Base-by-base conservation (phyloP, 1,140 invertebrate genomes). In the Bacillus rossius region DNA sequence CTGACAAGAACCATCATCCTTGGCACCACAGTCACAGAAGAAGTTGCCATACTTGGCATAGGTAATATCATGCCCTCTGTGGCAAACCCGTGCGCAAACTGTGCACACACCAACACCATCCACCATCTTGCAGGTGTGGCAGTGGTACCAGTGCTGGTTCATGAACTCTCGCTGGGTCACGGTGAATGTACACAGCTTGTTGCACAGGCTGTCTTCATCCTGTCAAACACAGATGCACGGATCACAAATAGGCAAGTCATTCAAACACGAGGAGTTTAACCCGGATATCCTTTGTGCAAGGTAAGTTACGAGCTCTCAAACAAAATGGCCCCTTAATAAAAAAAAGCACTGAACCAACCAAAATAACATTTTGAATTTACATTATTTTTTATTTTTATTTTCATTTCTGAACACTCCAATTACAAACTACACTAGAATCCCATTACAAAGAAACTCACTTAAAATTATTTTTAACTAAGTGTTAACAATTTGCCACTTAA, bases 1-100 rank as follows among this genome's bases (percentile, higher is more conserved):
- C 71, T 81, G 72, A 65, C 80, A 83, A 10, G 83, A 84, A 1
- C 85, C 84, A 70, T 96, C 94, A 61, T 95, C 92, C 73, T 96
- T 96, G 7, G 94, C 95, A 3, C 96, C 96, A 75, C 96, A 99
- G 72, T 99, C 96, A 72, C 96, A 99, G 76, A 99, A 99, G 78
- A 99, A 99, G 63, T 96, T 97, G 2, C 96, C 96, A 73, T 92
- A 96, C 72, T 99, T 99, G 17, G 96, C 92, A 74, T 99, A 99
- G 0, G 94, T 96, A 0, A 99, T 85, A 71, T 99, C 96, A 73
- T 99, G 96, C 13, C 91, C 92, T 61, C 91, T 86, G 72, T 99
- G 96, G 70, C 96, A 99, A 2, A 99, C 96, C 56, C 92, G 81
- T 2, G 96, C 96, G 77, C 96, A 99, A 1, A 99, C 88, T 0